Base-by-base conservation (phyloP, 92 coral and sea anemone genomes). In the Micromussa lordhowensis region DNA sequence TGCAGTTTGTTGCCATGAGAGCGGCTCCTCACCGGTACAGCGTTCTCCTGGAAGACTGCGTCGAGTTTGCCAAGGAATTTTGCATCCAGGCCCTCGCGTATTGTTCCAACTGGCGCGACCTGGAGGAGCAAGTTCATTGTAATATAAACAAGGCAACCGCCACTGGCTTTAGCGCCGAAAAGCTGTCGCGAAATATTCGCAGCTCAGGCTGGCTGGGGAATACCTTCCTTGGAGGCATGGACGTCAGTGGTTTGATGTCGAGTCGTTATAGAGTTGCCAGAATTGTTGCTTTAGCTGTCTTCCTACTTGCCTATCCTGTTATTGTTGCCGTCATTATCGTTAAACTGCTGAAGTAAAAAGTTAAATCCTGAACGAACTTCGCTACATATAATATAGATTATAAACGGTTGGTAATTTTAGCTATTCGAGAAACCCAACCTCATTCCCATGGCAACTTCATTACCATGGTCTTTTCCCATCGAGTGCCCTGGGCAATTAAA, bases 21-120 rank as follows among this genome's bases (percentile, higher is more conserved):
- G 96, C 99, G 4, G 99, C 99, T 0, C 99, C 99, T 10, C 99
- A 95, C 38, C 95, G 94, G n/a, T 95, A 95, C 55, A 93, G 89
- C 44, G 89, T 82, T 58, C 81, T 96, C 22, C 94, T 96, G 12
- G 82, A 95, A 69, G 99, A 96, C 91, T 96, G 99, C 77, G 99
- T 96, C 53, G 98, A 93, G 88, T 96, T 95, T 80, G 93, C 99
- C 8, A 96, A 93, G 87, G 99, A 96, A 53, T 96, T 95, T 74
- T 96, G 99, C 54, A 36, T 93, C 57, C 95, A 93, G 70, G 85
- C 94, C 40, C 93, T 96, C 30, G 91, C 94, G 29, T 95, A 89
- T 90, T 90, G 95, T 75, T 91, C 91, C 22, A 96, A 96, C 77
- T 88, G 98, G 53, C 80, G 87, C 34, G 93, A 85, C 30, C 75